phyloP scores from a whole-genome alignment of 2,888 invertebrate species.

The Chrysopilus asiliformis region DNA sequence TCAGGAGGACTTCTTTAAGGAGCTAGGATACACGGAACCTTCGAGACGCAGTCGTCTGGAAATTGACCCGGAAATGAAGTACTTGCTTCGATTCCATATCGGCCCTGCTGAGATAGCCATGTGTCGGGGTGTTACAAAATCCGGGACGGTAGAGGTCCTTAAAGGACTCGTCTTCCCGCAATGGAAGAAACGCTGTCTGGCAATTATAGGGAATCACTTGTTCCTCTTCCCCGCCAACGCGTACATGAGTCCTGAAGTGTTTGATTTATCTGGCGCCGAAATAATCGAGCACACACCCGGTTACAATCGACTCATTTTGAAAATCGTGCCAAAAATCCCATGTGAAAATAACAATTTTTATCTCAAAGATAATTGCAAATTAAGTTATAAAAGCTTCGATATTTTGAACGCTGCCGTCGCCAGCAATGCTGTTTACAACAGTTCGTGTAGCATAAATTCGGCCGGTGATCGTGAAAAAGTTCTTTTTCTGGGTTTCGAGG shows the following conservation, averaged over 20 bases:
- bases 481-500: slow-evolving; percentile 50
- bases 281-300: slow-evolving; percentile 18
- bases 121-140: slow-evolving; percentile 32
- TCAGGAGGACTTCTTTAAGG: slow-evolving; percentile 47
- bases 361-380: slow-evolving; percentile 15
- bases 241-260: slow-evolving; percentile 18
- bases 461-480: slow-evolving; percentile 38
- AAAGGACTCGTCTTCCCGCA: slow-evolving; percentile 57
- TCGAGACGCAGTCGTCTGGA: slow-evolving; percentile 46
- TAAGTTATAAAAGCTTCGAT: slow-evolving; percentile 13
- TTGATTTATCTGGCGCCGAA: slow-evolving; percentile 19
- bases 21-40: slow-evolving; percentile 45
- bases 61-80: slow-evolving; percentile 50
- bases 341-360: slow-evolving; percentile 14
- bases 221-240: slow-evolving; percentile 41
- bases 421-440: slow-evolving; percentile 25
- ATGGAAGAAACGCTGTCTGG: slow-evolving; percentile 48
- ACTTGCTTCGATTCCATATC: slow-evolving; percentile 46
- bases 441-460: slow-evolving; percentile 20
- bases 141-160: slow-evolving; percentile 40
- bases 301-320: slow-evolving; percentile 34
- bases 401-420: slow-evolving; percentile 32
- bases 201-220: slow-evolving; percentile 46
- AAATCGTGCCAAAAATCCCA: slow-evolving; percentile 30
- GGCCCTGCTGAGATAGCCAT: slow-evolving; percentile 45